Evolutionary conservation across 2,797 vertebrate genomes (phyloP), one percentile per base, ranked within the genome.

Genomic region (Tangara arthus): DNA sequence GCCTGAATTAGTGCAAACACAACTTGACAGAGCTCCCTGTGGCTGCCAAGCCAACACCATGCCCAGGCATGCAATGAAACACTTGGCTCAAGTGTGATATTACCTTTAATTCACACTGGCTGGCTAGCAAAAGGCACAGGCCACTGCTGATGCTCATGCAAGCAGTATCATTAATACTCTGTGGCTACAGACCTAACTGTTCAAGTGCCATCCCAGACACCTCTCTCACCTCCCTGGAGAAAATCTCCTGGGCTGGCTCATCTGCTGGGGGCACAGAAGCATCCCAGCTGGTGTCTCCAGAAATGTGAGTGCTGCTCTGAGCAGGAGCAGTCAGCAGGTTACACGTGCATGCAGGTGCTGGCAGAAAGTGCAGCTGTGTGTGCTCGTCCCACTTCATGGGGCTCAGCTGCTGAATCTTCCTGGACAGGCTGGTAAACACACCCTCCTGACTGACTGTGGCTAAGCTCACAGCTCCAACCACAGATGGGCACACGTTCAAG

Each of bases 221-320:
- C 44, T 65, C 39, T 83, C 15, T 75, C 0, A 0, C 11, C 27
- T 64, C 28, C 35, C 56, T 12, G 53, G 17, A 57, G 28, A 47
- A 59, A 70, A 66, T 15, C 18, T 81, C 46, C 49, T 49, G 34
- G 56, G 17, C 19, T 60, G 53, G 18, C 26, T 82, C 27, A 86
- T 47, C 39, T 66, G 21, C 60, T 21, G 24, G 35, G 18, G 23
- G 57, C 35, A 57, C 55, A 37, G 53, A 81, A 70, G 16, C 81
- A 75, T 13, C 37, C n/a, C 32, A 79, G 46, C n/a, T 55, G 39
- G 18, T 34, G 46, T 22, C 49, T 64, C 42, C 60, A 89, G 82
- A 85, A 75, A 50, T 0, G 0, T 0, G 23, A 70, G 50, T 0
- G 0, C 30, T 20, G 27, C 39, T 49, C 46, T 22, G 15, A 86